A percentile compares a stretch with the other conserved stretches of the same genome.
Conservation (phyloP, 1,140 invertebrate genomes). For the Zaprionus inermis region DNA sequence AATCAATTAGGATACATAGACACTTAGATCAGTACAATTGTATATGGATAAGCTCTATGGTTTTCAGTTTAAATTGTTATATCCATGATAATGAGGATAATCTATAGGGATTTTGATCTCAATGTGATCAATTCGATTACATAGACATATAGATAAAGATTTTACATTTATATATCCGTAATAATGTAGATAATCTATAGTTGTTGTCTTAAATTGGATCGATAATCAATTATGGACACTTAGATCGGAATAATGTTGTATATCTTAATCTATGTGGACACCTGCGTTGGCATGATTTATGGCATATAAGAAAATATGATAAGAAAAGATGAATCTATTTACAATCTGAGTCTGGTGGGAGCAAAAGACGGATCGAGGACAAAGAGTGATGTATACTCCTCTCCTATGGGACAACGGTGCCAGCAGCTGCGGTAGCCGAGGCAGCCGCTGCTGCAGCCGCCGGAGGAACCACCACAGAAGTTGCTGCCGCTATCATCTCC, state of each 20-base stretch:
- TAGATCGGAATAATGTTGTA: background rate
- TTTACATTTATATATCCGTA: background rate
- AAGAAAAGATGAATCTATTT: background rate
- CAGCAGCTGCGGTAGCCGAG: background rate
- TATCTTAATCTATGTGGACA: background rate
- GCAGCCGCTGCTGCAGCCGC: background rate
- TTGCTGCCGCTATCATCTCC: constrained; percentile 32
- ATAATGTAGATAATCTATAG: background rate
- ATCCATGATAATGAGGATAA: background rate
- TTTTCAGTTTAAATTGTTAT: background rate
- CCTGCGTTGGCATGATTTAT: background rate
- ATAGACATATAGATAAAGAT: background rate
- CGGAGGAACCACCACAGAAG: background rate
- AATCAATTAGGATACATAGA: background rate
- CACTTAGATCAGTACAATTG: background rate
- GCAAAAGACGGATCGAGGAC: too few relatives aligned
- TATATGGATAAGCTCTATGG: background rate
- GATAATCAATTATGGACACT: background rate
- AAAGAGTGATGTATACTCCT: background rate
- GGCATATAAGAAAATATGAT: background rate
- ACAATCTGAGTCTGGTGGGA: too few relatives aligned
- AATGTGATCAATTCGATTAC: background rate
- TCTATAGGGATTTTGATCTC: background rate
- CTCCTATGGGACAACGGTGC: background rate
- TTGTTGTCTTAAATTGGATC: background rate